Percentiles rank a stretch among this genome's conserved stretches.
Evolutionary conservation across 92 coral and sea anemone species (phyloP).

Genomic region (Epizoanthus stellaris): DNA sequence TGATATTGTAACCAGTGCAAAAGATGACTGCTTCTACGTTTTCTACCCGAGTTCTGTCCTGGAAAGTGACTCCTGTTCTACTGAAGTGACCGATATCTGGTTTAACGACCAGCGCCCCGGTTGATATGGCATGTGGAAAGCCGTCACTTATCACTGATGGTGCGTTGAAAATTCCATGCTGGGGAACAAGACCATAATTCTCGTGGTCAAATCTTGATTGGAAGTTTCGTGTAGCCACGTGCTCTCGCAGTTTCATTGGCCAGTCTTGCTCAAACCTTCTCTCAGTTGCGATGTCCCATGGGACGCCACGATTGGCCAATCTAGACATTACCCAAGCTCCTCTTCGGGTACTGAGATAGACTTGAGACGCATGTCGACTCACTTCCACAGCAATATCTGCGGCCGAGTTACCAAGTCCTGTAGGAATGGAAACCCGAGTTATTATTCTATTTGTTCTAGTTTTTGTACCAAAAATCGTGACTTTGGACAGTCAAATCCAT

Average conservation of each 20-base stretch:
- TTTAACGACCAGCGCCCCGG: slow-evolving; percentile 67
- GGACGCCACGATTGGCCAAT: slow-evolving; percentile 70
- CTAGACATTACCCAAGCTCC: slow-evolving; percentile 91
- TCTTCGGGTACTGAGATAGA: slow-evolving; percentile 85
- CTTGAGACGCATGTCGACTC: slow-evolving; percentile 80
- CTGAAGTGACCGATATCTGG: slow-evolving; percentile 68
- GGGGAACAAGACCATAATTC: slow-evolving; percentile 69
- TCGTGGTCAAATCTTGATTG: slow-evolving; percentile 77
- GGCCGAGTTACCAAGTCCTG: slow-evolving; percentile 89
- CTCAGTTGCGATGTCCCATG: slow-evolving; percentile 76
- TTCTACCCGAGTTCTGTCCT: slow-evolving; percentile 64
- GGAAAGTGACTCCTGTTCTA: slow-evolving; percentile 63
- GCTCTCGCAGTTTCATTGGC: slow-evolving; percentile 61
- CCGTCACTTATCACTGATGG: slow-evolving; percentile 81
- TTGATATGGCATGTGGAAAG: slow-evolving; percentile 75
- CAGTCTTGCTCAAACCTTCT: slow-evolving; percentile 62
- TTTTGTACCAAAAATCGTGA: too few relatives aligned
- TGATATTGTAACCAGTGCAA: slow-evolving; percentile 79
- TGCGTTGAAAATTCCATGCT: slow-evolving; percentile 66
- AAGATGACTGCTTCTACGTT: slow-evolving; percentile 71
- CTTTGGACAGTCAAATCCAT: too few relatives aligned
- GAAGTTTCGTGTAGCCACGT: slow-evolving; percentile 45
- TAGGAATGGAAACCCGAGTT: not conserved
- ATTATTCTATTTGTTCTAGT: too few relatives aligned
- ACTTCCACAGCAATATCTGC: slow-evolving; percentile 84